Evolutionary conservation across 1,140 invertebrate genomes (phyloP).

Genomic region (Temnothorax nylanderi): DNA sequence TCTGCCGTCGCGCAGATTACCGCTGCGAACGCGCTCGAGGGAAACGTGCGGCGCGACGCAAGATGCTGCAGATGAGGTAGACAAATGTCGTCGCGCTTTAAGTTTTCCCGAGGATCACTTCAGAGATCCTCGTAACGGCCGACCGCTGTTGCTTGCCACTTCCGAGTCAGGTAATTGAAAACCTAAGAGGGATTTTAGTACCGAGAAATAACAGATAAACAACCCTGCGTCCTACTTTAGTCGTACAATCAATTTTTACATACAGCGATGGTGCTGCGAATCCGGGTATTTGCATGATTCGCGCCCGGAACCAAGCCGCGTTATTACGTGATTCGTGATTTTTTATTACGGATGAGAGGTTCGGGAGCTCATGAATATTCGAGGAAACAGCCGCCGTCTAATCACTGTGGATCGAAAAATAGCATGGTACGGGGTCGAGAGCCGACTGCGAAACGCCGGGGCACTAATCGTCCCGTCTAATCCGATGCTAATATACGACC

Average conservation of each 20-base stretch:
- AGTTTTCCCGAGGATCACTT: neutral
- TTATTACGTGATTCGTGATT: conserved; percentile 28
- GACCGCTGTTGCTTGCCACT: neutral
- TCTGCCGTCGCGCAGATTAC: conserved; percentile 36
- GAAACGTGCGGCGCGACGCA: neutral
- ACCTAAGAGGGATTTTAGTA: neutral
- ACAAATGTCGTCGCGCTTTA: neutral
- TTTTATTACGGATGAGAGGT: neutral
- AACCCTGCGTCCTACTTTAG: neutral
- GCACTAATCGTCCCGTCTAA: conserved; percentile 49
- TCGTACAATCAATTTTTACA: neutral
- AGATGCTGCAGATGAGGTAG: neutral
- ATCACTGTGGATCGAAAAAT: conserved; percentile 6
- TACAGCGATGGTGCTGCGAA: neutral
- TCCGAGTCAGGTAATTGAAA: conserved; percentile 1
- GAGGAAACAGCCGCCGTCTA: neutral
- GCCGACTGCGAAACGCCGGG: neutral
- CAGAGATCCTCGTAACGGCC: neutral
- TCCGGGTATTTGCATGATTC: conserved; percentile 2
- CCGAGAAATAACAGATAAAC: neutral
- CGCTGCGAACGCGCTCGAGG: neutral
- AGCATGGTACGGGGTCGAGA: neutral
- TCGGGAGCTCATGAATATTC: neutral
- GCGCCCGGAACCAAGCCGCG: neutral
- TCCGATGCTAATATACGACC: conserved; percentile 61